Base-by-base conservation (phyloP, 1,140 invertebrate species). In the Cryptotermes secundus region DNA sequence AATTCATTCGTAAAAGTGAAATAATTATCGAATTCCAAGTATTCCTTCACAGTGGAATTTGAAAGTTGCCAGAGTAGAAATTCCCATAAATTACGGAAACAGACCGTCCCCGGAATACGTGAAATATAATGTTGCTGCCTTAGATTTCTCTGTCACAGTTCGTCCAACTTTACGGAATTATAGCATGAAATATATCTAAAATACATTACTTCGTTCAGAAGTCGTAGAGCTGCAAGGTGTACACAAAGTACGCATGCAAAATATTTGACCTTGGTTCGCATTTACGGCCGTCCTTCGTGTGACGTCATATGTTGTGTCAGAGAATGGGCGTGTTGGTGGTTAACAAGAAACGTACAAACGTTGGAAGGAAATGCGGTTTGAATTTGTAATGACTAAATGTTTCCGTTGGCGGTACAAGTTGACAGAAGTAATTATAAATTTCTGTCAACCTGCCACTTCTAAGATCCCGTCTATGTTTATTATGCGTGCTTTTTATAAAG, bases 251-350 rank as follows among this genome's bases (percentile, higher is more conserved):
- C 26, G 59, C 26, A 72, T 31, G 59, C 59, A 72, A 31, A 72
- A 72, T 72, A 72, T 72, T 72, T 72, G n/a, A n/a, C 59, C 59
- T 72, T 72, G 59, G 59, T n/a, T 72, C 59, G 16, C 59, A 72
- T 72, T 72, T 72, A 72, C 59, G 59, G n/a, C 14, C 59, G 59
- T 72, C 59, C 59, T 72, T 72, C 26, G 10, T 72, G 14, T 72
- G 26, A 72, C 59, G 59, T 72, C 59, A 72, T 16, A 31, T 72
- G 7, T 31, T 31, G 59, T 72, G 59, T 72, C 59, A 72, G 26
- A 72, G 59, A 72, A 26, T 72, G n/a, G 59, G 59, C 31, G 59
- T 72, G 59, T 72, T 72, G 59, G 45, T 3, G n/a, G 59, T 72
- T 72, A 49, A 31, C 59, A 31, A 72, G 59, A 72, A 72, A 72